Conservation (phyloP, 2,888 invertebrate genomes). For the Sesia apiformis region DNA sequence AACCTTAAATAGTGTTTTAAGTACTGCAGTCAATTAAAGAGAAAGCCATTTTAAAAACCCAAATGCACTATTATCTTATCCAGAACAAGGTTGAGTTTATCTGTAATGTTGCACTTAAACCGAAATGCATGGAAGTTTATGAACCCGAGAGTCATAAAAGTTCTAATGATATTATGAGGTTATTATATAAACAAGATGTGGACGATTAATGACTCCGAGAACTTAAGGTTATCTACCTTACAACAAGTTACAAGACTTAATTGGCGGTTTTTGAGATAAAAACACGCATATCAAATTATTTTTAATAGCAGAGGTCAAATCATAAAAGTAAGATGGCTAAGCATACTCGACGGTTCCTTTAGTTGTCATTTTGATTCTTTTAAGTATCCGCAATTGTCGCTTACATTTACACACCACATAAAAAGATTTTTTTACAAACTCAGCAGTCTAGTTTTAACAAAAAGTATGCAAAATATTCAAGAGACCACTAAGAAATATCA, state of each 20-base stretch:
- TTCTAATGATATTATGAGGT: constrained; percentile 35
- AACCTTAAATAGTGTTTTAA: constrained; percentile 40
- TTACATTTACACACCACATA: no score
- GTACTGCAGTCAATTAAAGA: constrained; percentile 48
- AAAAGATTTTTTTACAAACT: no score
- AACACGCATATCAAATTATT: constrained; percentile 6
- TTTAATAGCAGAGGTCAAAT: constrained; percentile 1
- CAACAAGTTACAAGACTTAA: constrained; percentile 11
- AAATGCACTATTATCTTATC: constrained; percentile 42
- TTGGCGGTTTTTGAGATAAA: constrained; percentile 14
- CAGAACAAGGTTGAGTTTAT: constrained; percentile 23
- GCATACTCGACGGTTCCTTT: no score
- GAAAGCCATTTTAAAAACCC: constrained; percentile 35
- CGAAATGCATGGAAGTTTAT: constrained; percentile 31
- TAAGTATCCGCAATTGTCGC: no score
- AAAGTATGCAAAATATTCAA: no score
- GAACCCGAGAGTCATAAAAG: constrained; percentile 32
- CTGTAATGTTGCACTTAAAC: constrained; percentile 37
- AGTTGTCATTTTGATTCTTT: no score
- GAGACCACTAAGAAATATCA: no score
- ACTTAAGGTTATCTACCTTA: constrained; percentile 13
- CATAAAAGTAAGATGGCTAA: constrained; percentile 9
- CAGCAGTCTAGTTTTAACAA: no score
- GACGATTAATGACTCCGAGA: constrained; percentile 12
- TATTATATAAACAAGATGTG: constrained; percentile 37